Percentiles rank a stretch among this genome's conserved stretches.
These are phyloP conservation scores for Drosophila simulans DNA, from an alignment of 1,140 invertebrate species.

Conservation along the genomic window DNA sequence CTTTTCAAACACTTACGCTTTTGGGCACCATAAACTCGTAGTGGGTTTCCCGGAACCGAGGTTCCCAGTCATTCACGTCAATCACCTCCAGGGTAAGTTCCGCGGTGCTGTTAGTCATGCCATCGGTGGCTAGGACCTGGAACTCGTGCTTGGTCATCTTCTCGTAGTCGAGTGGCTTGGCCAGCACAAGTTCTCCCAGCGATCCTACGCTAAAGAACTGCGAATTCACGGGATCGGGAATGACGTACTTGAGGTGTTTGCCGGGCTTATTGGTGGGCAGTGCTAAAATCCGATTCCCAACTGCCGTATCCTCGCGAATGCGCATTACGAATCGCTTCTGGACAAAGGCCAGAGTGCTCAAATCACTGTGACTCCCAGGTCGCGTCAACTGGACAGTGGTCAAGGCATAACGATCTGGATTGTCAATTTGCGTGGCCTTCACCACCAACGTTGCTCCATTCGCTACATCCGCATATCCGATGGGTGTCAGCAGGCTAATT, in stretches of 20 bases:
- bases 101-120: slow-evolving; percentile 85
- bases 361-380: slow-evolving; percentile 82
- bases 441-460: slow-evolving; percentile 90
- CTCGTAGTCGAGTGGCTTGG: slow-evolving; percentile 92
- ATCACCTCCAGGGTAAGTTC: slow-evolving; percentile 91
- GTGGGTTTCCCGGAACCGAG: slow-evolving; percentile 93
- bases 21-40: slow-evolving; percentile 90
- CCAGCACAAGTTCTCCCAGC: slow-evolving; percentile 92
- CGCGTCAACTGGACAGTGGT: slow-evolving; percentile 90
- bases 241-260: slow-evolving; percentile 85
- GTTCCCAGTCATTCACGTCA: slow-evolving; percentile 97
- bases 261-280: slow-evolving; percentile 87
- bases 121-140: slow-evolving; percentile 93
- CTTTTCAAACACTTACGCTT: slow-evolving; percentile 60
- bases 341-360: slow-evolving; percentile 87
- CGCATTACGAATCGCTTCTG: slow-evolving; percentile 89
- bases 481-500: slow-evolving; percentile 86
- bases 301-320: slow-evolving; percentile 90
- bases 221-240: slow-evolving; percentile 76
- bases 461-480: slow-evolving; percentile 87
- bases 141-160: slow-evolving; percentile 89
- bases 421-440: slow-evolving; percentile 94
- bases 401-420: slow-evolving; percentile 93
- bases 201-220: slow-evolving; percentile 88
- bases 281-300: slow-evolving; percentile 89